Percentiles rank a stretch among this genome's conserved stretches.
phyloP scores from a whole-genome alignment of 53 echinoderm and acorn worm genomes.

The Echinarachnius parma region DNA sequence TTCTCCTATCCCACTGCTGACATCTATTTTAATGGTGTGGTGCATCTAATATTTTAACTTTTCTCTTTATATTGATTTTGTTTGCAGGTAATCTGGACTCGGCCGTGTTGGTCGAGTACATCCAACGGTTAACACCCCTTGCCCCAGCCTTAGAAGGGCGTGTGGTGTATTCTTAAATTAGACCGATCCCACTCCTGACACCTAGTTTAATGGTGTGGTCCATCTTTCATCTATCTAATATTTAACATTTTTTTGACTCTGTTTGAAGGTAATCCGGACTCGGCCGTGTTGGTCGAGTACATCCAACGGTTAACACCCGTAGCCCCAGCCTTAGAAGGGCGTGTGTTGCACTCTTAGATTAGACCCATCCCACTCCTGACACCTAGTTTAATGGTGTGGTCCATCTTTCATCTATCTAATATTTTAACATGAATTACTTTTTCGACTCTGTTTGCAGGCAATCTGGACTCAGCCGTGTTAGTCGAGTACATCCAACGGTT shows the following conservation, averaged over 20 bases:
- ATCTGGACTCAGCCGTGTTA: slow-evolving; percentile 60
- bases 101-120: slow-evolving; percentile 57
- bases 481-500: slow-evolving; percentile 53
- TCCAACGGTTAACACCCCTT: slow-evolving; percentile 49
- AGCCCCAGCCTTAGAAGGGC: slow-evolving; percentile 59
- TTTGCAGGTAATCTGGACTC: slow-evolving; percentile 70
- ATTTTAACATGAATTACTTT: neutral
- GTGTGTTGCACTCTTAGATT: too few relatives aligned
- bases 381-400: too few relatives aligned
- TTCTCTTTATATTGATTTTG: too few relatives aligned
- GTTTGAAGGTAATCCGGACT: slow-evolving; percentile 65
- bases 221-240: too few relatives aligned
- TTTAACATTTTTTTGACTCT: too few relatives aligned
- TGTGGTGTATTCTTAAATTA: too few relatives aligned
- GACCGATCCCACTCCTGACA: too few relatives aligned
- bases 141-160: slow-evolving; percentile 64
- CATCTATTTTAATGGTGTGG: too few relatives aligned
- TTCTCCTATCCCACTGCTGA: too few relatives aligned
- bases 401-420: neutral
- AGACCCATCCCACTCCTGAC: too few relatives aligned
- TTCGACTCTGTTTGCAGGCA: slow-evolving; percentile 59
- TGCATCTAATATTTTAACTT: neutral
- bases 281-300: slow-evolving; percentile 58
- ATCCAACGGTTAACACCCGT: slow-evolving; percentile 53
- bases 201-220: too few relatives aligned